phyloP scores from a whole-genome alignment of 2,888 invertebrate genomes.

The Bombylius discolor region DNA sequence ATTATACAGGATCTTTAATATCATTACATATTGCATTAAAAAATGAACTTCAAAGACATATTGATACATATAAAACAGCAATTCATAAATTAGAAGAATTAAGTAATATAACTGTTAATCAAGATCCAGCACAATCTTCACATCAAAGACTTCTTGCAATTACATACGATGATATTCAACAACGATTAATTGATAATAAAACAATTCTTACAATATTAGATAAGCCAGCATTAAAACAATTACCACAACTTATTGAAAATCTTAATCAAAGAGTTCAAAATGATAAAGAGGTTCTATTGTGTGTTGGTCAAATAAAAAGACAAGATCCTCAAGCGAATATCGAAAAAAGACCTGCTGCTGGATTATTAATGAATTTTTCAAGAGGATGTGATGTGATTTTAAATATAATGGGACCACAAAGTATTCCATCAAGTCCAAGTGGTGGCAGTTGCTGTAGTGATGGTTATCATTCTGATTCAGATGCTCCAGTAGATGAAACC shows the following conservation, averaged over 20 bases:
- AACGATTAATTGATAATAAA: conserved; percentile 83
- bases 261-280: conserved; percentile 72
- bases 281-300: conserved; percentile 75
- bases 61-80: conserved; percentile 76
- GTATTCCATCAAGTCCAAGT: conserved; percentile 36
- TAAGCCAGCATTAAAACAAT: conserved; percentile 65
- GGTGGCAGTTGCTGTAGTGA: conserved; percentile 54
- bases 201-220: conserved; percentile 73
- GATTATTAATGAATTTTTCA: conserved; percentile 59
- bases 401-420: conserved; percentile 52
- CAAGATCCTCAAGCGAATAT: conserved; percentile 50
- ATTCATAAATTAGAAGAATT: conserved; percentile 73
- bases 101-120: conserved; percentile 44
- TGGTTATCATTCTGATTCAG: conserved; percentile 74
- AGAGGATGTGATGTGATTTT: conserved; percentile 62
- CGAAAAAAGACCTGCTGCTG: conserved; percentile 53
- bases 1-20: conserved; percentile 49
- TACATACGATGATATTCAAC: conserved; percentile 74
- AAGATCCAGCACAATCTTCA: conserved; percentile 70
- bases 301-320: conserved; percentile 53
- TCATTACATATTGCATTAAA: conserved; percentile 73
- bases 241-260: conserved; percentile 52
- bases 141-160: conserved; percentile 80
- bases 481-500: conserved; percentile 37
- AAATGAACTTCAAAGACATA: conserved; percentile 68